phyloP scores from a whole-genome alignment of 2,888 invertebrate genomes.

The Stenolophus ochropezus region DNA sequence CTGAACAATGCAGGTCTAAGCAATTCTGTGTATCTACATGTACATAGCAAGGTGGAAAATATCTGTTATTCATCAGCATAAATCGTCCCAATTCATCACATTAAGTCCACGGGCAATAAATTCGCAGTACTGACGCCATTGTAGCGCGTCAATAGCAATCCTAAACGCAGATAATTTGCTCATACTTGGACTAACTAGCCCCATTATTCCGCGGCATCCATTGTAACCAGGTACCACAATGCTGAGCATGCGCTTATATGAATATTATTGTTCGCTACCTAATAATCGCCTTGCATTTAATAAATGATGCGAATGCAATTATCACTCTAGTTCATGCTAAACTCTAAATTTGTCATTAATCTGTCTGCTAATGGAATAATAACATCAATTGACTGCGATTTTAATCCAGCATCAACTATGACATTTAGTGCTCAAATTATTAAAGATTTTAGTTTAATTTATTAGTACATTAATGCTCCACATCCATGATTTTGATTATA shows the following conservation, averaged over 20 bases:
- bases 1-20: neutral
- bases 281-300: conserved; percentile 42
- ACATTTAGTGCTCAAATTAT: neutral
- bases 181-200: conserved; percentile 63
- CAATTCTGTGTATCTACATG: neutral
- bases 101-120: conserved; percentile 1
- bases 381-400: neutral
- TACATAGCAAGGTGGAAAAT: neutral
- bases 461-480: neutral
- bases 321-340: conserved; percentile 8
- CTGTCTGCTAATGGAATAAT: neutral
- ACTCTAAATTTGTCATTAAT: conserved; percentile 45
- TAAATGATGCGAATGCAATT: conserved; percentile 49
- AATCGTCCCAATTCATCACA: neutral
- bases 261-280: conserved; percentile 50
- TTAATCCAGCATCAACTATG: neutral
- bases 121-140: neutral
- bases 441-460: neutral
- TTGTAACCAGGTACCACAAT: conserved; percentile 34
- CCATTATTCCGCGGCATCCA: conserved; percentile 37
- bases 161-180: conserved; percentile 65
- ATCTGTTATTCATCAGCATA: conserved; percentile 5
- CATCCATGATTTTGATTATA: neutral
- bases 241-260: conserved; percentile 30
- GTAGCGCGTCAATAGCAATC: conserved; percentile 59